Percentiles rank a stretch among this genome's conserved stretches.
Evolutionary conservation across 2,113 vertebrate species (phyloP).

Genomic region (Carettochelys insculpta): DNA sequence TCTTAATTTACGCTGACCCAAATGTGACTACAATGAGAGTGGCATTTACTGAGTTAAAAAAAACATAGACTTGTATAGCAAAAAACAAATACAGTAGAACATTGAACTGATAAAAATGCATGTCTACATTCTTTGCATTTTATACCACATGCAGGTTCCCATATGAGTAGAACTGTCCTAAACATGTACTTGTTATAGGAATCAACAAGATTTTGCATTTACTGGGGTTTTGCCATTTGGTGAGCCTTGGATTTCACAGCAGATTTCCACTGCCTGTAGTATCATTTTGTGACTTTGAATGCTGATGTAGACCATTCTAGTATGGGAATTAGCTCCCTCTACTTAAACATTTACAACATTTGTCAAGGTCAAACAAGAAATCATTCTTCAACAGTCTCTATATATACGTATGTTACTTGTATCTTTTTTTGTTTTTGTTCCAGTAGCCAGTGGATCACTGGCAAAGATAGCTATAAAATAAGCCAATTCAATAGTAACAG

Average conservation of each 20-base stretch:
- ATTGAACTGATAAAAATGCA: background rate
- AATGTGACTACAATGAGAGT: background rate
- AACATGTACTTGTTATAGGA: background rate
- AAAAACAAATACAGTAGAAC: background rate
- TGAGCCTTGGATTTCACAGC: background rate
- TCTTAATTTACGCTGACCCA: background rate
- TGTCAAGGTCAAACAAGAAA: constrained; percentile 11
- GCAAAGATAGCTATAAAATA: background rate
- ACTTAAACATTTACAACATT: constrained; percentile 20
- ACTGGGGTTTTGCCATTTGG: background rate
- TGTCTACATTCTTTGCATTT: background rate
- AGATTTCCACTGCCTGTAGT: constrained; percentile 24
- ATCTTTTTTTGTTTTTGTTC: background rate
- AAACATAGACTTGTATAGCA: background rate
- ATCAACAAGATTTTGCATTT: background rate
- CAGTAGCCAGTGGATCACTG: background rate
- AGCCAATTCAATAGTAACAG: background rate
- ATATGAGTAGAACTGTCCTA: background rate
- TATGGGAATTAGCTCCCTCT: background rate
- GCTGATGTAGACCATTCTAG: background rate
- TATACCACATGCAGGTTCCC: background rate
- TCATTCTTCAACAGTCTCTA: background rate
- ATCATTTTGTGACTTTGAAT: background rate
- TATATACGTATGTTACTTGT: background rate
- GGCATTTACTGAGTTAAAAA: background rate